phyloP scores from a whole-genome alignment of 2,888 invertebrate species.

The Nysson spinosus region DNA sequence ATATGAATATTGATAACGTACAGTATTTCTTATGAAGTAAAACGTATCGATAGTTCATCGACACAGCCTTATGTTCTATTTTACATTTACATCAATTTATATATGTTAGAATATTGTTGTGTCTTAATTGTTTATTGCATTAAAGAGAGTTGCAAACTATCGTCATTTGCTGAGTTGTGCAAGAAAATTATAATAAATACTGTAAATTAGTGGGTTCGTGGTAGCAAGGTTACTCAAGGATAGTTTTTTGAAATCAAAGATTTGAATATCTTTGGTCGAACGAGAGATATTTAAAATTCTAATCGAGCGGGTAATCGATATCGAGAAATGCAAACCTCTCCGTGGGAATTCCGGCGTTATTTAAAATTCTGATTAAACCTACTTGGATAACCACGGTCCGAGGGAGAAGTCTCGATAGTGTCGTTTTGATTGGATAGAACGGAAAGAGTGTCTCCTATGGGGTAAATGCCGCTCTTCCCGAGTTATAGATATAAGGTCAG shows the following conservation, averaged over 20 bases:
- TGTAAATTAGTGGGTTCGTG: no score
- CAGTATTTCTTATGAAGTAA: no score
- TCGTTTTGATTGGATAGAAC: conserved; percentile 1
- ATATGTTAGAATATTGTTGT: no score
- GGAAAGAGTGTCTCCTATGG: background rate
- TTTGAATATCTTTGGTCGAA: conserved; percentile 23
- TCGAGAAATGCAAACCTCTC: conserved; percentile 1
- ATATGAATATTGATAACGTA: conserved; percentile 49
- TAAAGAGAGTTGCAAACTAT: no score
- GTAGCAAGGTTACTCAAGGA: conserved; percentile 14
- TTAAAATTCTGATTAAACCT: conserved; percentile 46
- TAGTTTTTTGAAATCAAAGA: conserved; percentile 12
- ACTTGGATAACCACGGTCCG: background rate
- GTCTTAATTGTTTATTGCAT: no score
- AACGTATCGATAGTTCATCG: no score
- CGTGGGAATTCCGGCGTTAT: conserved; percentile 22
- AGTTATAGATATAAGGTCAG: no score
- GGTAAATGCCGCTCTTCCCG: no score
- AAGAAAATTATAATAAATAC: no score
- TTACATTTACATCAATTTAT: no score
- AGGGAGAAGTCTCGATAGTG: conserved; percentile 10
- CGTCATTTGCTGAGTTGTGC: no score
- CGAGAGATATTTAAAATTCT: conserved; percentile 36
- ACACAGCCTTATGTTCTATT: no score
- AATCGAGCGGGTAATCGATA: conserved; percentile 21